Conservation (phyloP, 2,888 invertebrate genomes). For the Zootermopsis nevadensis region DNA sequence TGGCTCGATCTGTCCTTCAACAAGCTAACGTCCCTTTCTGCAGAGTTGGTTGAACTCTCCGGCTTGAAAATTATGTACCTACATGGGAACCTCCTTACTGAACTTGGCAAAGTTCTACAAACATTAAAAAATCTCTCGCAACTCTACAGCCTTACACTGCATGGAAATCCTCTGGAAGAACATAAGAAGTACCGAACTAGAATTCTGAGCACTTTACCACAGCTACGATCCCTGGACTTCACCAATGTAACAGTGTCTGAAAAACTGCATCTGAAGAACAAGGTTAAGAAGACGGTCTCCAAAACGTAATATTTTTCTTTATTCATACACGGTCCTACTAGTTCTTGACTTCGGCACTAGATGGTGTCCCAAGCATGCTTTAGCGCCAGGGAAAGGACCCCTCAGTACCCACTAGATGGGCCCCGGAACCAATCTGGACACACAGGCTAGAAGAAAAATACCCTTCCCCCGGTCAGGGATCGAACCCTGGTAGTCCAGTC, state of each 20-base stretch:
- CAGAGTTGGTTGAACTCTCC: constrained; percentile 55
- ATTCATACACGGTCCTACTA: too few relatives aligned
- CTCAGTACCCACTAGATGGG: too few relatives aligned
- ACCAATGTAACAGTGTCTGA: constrained; percentile 55
- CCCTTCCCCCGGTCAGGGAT: too few relatives aligned
- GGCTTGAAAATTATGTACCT: constrained; percentile 57
- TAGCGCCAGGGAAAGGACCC: too few relatives aligned
- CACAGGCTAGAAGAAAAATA: too few relatives aligned
- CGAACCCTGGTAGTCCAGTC: too few relatives aligned
- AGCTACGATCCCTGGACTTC: constrained; percentile 57
- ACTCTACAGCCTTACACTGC: constrained; percentile 57
- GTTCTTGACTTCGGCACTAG: too few relatives aligned
- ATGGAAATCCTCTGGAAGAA: constrained; percentile 60
- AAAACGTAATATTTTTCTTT: too few relatives aligned
- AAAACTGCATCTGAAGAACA: background rate
- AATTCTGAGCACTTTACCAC: constrained; percentile 54
- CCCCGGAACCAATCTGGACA: too few relatives aligned
- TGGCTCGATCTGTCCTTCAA: constrained; percentile 58
- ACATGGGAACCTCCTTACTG: constrained; percentile 56
- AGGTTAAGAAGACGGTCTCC: background rate
- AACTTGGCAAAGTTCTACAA: constrained; percentile 53
- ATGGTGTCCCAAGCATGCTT: too few relatives aligned
- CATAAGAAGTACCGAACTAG: constrained; percentile 54
- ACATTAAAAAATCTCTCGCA: constrained; percentile 54
- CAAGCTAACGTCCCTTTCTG: constrained; percentile 53